These are phyloP conservation scores for Microplitis manilae DNA, from an alignment of 2,888 invertebrate species.

Conservation along the genomic window DNA sequence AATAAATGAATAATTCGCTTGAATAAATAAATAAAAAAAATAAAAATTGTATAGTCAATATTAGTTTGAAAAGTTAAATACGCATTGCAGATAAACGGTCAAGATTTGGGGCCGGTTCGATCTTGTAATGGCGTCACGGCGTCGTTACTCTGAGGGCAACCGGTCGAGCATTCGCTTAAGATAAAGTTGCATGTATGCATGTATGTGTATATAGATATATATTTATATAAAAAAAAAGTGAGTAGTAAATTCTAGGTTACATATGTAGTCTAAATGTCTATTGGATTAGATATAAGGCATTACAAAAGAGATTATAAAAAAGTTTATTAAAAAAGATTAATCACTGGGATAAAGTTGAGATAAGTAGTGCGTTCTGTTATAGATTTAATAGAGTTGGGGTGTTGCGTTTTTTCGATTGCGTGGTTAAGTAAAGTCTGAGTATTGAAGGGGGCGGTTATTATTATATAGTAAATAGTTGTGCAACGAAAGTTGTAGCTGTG, in stretches of 20 bases:
- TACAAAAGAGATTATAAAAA: constrained; percentile 7
- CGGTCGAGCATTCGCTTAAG: constrained; percentile 33
- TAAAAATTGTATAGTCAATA: neutral
- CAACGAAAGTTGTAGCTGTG: constrained; percentile 5
- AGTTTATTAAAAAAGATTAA: neutral
- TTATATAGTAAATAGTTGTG: constrained; percentile 14
- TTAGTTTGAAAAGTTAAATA: constrained; percentile 7
- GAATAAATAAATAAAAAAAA: neutral
- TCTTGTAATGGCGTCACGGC: constrained; percentile 36
- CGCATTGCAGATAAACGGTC: constrained; percentile 31
- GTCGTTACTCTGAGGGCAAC: constrained; percentile 41
- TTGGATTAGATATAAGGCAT: neutral
- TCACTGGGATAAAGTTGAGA: neutral
- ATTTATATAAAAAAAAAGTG: neutral
- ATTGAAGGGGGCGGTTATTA: constrained; percentile 12
- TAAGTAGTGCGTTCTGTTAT: neutral
- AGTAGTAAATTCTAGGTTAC: neutral
- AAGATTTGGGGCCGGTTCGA: constrained; percentile 36
- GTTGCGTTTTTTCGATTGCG: neutral
- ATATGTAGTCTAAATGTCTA: neutral
- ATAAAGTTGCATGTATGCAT: constrained; percentile 30
- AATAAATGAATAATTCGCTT: too few species aligned
- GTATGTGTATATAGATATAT: neutral
- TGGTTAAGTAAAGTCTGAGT: neutral
- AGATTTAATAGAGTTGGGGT: neutral